Percentiles rank a stretch among this genome's conserved stretches.
Evolutionary conservation across 2,888 invertebrate genomes (phyloP).

Genomic region (Acronicta aceris): DNA sequence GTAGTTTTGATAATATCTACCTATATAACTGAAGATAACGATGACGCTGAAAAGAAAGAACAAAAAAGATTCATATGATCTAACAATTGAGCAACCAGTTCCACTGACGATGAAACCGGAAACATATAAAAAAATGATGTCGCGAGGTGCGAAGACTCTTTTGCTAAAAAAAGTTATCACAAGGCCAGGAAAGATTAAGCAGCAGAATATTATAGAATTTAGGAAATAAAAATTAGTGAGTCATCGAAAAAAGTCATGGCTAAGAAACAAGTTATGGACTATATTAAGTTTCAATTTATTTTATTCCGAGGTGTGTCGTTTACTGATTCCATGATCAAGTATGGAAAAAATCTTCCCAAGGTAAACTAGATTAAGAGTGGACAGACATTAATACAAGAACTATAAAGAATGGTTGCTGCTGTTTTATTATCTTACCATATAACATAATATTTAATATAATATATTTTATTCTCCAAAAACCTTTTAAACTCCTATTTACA

Average conservation of each 20-base stretch:
- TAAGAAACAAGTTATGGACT: not conserved
- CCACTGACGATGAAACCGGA: too few relatives aligned
- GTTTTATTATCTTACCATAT: slow-evolving; percentile 2
- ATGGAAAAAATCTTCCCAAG: slow-evolving; percentile 20
- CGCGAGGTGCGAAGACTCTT: too few relatives aligned
- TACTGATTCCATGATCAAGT: slow-evolving; percentile 2
- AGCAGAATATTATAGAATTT: too few relatives aligned
- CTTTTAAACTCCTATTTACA: too few relatives aligned
- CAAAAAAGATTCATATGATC: not conserved
- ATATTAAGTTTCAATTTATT: not conserved
- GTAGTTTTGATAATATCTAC: not conserved
- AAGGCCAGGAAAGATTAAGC: too few relatives aligned
- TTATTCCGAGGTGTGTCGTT: not conserved
- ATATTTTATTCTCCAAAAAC: too few relatives aligned
- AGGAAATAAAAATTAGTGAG: not conserved
- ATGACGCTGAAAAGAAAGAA: not conserved
- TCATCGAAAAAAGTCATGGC: not conserved
- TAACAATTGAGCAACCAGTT: not conserved
- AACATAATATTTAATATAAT: too few relatives aligned
- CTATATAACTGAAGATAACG: not conserved
- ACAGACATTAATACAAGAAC: slow-evolving; percentile 1
- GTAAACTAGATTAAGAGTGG: slow-evolving; percentile 16
- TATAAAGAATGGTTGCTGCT: not conserved
- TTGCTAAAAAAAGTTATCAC: too few relatives aligned
- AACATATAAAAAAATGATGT: too few relatives aligned